Conservation (phyloP, 2,113 vertebrate genomes). For the Leuciscus idus region DNA sequence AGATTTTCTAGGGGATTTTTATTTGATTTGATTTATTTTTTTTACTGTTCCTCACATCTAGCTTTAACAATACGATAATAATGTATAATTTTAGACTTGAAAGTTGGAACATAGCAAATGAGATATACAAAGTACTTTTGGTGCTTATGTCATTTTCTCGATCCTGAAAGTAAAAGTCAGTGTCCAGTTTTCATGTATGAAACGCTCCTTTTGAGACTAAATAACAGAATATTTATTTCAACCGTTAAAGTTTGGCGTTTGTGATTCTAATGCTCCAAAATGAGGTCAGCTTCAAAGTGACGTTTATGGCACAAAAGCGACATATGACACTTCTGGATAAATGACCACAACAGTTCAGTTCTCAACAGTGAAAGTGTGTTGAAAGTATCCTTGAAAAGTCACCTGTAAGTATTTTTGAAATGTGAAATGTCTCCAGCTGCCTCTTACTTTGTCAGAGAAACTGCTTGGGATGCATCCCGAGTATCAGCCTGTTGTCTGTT, state of each 20-base stretch:
- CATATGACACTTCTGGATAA: not conserved
- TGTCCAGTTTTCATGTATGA: not conserved
- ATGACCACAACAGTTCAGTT: not conserved
- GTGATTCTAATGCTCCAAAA: not conserved
- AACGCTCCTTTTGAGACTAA: not conserved
- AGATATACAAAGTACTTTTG: not conserved
- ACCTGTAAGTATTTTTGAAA: slow-evolving; percentile 15
- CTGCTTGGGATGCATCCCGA: slow-evolving; percentile 61
- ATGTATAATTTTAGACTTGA: not conserved
- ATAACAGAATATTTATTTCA: not conserved
- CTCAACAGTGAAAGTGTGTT: no score
- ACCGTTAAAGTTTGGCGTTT: not conserved
- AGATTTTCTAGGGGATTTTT: no score
- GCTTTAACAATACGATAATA: no score
- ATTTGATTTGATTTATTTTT: no score
- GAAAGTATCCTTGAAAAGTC: not conserved
- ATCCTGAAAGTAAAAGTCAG: not conserved
- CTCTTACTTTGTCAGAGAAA: slow-evolving; percentile 60
- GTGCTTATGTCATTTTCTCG: not conserved
- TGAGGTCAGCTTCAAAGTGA: not conserved
- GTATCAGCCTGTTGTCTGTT: slow-evolving; percentile 66
- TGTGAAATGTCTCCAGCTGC: slow-evolving; percentile 52
- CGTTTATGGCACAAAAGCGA: not conserved
- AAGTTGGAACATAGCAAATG: not conserved
- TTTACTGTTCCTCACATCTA: no score